These are phyloP conservation scores for Neocrepidodera transversa DNA, from an alignment of 2,888 invertebrate genomes.

Conservation along the genomic window DNA sequence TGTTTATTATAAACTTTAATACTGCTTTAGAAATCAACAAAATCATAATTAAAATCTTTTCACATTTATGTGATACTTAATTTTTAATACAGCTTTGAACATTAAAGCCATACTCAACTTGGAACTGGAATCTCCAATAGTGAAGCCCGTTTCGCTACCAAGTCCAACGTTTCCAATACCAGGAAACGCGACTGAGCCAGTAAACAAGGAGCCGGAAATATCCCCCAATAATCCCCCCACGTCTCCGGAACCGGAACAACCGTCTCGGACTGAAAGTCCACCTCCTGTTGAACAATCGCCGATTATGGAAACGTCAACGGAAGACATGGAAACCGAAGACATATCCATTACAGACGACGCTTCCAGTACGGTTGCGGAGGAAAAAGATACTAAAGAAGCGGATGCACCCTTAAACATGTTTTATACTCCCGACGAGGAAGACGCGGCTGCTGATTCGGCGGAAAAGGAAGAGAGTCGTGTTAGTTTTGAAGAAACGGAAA, in stretches of 20 bases:
- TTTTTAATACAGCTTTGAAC: slow-evolving; percentile 50
- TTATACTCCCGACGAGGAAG: slow-evolving; percentile 58
- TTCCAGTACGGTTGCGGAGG: slow-evolving; percentile 36
- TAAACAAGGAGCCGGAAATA: slow-evolving; percentile 26
- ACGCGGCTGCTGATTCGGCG: slow-evolving; percentile 35
- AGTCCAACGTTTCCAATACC: slow-evolving; percentile 55
- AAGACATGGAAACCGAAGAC: slow-evolving; percentile 30
- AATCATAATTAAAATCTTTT: neutral
- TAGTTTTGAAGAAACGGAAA: slow-evolving; percentile 46
- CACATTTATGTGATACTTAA: slow-evolving; percentile 4
- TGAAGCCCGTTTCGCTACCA: slow-evolving; percentile 47
- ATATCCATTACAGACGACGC: slow-evolving; percentile 22
- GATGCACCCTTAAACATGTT: slow-evolving; percentile 50
- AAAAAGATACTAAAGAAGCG: slow-evolving; percentile 9
- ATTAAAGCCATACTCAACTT: slow-evolving; percentile 55
- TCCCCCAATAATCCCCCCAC: slow-evolving; percentile 26
- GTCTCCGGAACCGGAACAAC: slow-evolving; percentile 24
- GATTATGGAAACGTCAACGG: slow-evolving; percentile 3
- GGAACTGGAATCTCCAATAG: slow-evolving; percentile 50
- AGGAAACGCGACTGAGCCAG: slow-evolving; percentile 42
- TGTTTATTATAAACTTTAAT: too few species aligned
- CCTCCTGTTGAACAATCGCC: slow-evolving; percentile 24
- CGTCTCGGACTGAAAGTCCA: neutral
- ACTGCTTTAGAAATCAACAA: too few species aligned
- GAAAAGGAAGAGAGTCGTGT: slow-evolving; percentile 30